Evolutionary conservation across 2,113 vertebrate species (phyloP).

Genomic region (Campylomormyrus numenius): DNA sequence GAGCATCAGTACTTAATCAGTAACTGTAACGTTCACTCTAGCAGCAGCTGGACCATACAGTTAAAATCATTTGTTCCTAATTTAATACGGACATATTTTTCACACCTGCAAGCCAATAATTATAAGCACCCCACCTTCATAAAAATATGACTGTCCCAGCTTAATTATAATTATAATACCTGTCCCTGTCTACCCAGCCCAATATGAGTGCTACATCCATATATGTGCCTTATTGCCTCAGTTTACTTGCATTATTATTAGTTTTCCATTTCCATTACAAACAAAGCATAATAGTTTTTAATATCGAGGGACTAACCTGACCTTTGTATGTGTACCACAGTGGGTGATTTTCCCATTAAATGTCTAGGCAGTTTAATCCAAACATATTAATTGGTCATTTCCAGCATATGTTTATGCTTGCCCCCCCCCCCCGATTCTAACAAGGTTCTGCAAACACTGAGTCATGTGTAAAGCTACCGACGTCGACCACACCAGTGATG

Average conservation of each 20-base stretch:
- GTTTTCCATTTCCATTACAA: not conserved
- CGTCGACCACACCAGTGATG: not conserved
- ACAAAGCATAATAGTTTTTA: conserved; percentile 1
- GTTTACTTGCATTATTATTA: not conserved
- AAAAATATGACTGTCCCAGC: not conserved
- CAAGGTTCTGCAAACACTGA: not conserved
- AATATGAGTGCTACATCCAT: not conserved
- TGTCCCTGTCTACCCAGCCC: not conserved
- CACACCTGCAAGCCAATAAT: not conserved
- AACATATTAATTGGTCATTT: not conserved
- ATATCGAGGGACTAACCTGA: not conserved
- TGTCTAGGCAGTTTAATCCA: not conserved
- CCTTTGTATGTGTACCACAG: not conserved
- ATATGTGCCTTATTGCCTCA: not conserved
- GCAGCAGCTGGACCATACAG: not conserved
- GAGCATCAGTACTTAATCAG: not conserved
- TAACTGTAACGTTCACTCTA: not conserved
- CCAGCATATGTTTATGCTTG: not conserved
- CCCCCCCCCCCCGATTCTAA: not conserved
- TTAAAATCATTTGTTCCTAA: not conserved
- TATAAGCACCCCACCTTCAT: not conserved
- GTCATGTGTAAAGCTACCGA: not conserved
- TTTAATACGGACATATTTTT: not conserved
- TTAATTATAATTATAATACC: not conserved
- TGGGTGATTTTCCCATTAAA: not conserved